Evolutionary conservation across 30 jellyfish, hydroid and myxozoan genomes (phyloP).

Genomic region (Chironex yamaguchii): DNA sequence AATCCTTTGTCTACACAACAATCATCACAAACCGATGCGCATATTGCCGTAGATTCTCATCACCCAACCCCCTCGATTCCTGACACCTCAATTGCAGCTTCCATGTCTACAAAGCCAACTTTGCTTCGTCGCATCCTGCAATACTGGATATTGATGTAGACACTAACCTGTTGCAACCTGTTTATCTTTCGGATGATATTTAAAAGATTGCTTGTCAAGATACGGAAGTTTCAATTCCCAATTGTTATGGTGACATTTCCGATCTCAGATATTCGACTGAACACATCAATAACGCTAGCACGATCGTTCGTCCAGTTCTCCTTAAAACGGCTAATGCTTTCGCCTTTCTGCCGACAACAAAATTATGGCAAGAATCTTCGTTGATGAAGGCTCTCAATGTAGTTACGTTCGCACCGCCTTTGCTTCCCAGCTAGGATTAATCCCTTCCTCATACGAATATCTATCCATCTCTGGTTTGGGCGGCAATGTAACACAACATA

Average conservation of each 20-base stretch:
- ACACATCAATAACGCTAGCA: not conserved
- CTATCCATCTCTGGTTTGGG: constrained; percentile 56
- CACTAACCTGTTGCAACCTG: no score
- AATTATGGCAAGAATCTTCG: constrained; percentile 3
- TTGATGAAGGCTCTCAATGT: constrained; percentile 9
- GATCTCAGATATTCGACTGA: not conserved
- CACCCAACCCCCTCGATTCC: no score
- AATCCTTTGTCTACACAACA: no score
- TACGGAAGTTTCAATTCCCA: no score
- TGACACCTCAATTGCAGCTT: no score
- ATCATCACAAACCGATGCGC: no score
- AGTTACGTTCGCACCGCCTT: constrained; percentile 38
- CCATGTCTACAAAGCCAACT: no score
- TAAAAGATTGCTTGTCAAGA: no score
- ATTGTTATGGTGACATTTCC: not conserved
- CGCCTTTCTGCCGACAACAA: constrained; percentile 9
- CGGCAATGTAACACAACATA: constrained; percentile 18
- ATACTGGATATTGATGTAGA: no score
- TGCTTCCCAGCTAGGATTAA: constrained; percentile 16
- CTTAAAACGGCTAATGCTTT: not conserved
- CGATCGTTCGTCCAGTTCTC: not conserved
- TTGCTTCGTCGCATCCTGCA: no score
- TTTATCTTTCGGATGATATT: no score
- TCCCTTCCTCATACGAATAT: constrained; percentile 40
- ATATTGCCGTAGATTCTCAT: no score